phyloP scores from a whole-genome alignment of 2,797 vertebrate species.

The Staurois parvus region DNA sequence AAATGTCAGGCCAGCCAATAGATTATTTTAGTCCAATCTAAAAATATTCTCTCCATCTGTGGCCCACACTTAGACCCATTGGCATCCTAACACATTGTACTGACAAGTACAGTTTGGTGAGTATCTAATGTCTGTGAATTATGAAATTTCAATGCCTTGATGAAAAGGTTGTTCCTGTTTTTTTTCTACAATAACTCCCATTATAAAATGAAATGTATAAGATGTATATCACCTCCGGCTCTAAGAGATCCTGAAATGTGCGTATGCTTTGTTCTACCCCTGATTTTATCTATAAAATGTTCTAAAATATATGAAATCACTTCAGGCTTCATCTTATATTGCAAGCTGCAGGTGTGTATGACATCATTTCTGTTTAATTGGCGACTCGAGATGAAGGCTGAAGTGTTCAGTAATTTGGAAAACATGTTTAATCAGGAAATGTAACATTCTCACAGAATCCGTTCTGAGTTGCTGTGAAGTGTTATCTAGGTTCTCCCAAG shows the following conservation, averaged over 20 bases:
- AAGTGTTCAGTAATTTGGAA: background rate
- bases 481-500: conserved; percentile 31
- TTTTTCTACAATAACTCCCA: background rate
- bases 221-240: background rate
- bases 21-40: too few relatives aligned
- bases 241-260: background rate
- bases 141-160: background rate
- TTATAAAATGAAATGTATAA: background rate
- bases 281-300: background rate
- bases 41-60: too few relatives aligned
- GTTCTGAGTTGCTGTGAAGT: conserved; percentile 17
- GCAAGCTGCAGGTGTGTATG: conserved; percentile 29
- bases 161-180: background rate
- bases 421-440: conserved; percentile 43
- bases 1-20: too few relatives aligned
- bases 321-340: background rate
- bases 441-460: conserved; percentile 15
- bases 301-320: background rate
- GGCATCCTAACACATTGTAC: background rate
- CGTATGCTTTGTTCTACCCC: background rate
- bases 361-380: conserved; percentile 29
- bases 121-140: background rate
- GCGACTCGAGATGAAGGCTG: background rate
- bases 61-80: too few relatives aligned
- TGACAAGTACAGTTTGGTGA: background rate